Base-by-base conservation (phyloP, 2,113 vertebrate genomes). In the Mobula hypostoma region DNA sequence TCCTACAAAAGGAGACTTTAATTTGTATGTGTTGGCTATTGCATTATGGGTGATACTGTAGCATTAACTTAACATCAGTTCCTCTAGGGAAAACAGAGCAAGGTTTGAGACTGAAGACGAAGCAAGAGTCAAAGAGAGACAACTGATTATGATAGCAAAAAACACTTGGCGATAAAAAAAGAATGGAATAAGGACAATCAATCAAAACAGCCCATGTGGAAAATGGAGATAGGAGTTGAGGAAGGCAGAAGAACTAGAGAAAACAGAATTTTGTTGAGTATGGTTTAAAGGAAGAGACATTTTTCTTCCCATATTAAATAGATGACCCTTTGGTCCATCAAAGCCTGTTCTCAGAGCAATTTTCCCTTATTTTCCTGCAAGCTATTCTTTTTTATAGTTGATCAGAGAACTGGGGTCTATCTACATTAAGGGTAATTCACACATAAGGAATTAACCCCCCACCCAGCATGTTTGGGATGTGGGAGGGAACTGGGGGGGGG, bases 121-220 rank as follows among this genome's bases (percentile, higher is more conserved):
- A 68, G 68, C 5, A 90, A 68, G 87, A 68, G 15, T n/a, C 7
- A 4, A n/a, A 19, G 87, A 40, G 5, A 40, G n/a, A 91, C 21
- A 70, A 61, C 12, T 32, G 58, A 66, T n/a, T 29, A 29, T 32
- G 32, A 91, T 19, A 15, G 8, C 5, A 70, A 15, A 91, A 91
- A 70, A n/a, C 0, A 1, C 19, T 91, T 70, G n/a, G 88, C 32
- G 1, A n/a, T 66, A 5, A 14, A 66, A 48, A 94, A 96, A 94
- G 87, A 61, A 94, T 76, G 68, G 79, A 94, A 8, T 94, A 94
- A 85, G 61, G 94, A 74, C 94, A 94, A 56, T 36, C 58, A 24
- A 17, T 78, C 5, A 0, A n/a, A 56, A n/a, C 94, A 66, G 77
- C 8, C 58, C n/a, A 12, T 5, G 63, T 7, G 21, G 68, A 14